These are phyloP conservation scores for Caenorhabditis uteleia DNA, from an alignment of 2,888 invertebrate genomes.

Conservation along the genomic window DNA sequence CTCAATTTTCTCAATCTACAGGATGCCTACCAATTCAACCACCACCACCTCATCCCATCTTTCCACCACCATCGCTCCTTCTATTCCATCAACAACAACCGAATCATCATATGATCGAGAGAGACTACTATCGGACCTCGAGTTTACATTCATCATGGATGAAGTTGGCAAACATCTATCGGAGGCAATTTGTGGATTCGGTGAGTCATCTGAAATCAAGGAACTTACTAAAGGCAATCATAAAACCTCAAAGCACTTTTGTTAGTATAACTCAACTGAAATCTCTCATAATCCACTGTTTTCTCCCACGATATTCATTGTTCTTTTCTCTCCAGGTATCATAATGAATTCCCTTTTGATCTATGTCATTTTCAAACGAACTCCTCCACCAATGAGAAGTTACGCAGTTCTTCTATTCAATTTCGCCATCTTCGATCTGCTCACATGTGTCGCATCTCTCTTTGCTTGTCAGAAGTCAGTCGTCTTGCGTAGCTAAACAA, in stretches of 20 bases:
- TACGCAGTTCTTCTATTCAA: conserved; percentile 44
- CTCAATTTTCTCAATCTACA: no score
- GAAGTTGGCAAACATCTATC: not conserved
- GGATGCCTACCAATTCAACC: no score
- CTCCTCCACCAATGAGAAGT: conserved; percentile 24
- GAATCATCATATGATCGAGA: not conserved
- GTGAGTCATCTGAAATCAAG: not conserved
- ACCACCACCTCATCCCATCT: no score
- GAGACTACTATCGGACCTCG: not conserved
- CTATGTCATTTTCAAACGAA: conserved; percentile 22
- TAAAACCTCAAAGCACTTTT: no score
- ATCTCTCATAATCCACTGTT: no score
- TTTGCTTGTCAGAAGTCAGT: conserved; percentile 26
- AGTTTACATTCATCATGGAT: not conserved
- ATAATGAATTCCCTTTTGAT: conserved; percentile 20
- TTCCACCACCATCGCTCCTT: no score
- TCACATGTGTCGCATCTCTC: conserved; percentile 26
- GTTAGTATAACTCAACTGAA: no score
- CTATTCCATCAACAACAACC: no score
- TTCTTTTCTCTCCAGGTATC: conserved; percentile 5
- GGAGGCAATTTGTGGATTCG: not conserved
- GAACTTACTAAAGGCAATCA: not conserved
- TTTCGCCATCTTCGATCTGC: conserved; percentile 41
- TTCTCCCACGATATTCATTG: no score
- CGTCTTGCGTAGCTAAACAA: not conserved